Evolutionary conservation across 2,797 vertebrate genomes (phyloP), one percentile per base, ranked within the genome.

Genomic region (Discoglossus pictus): DNA sequence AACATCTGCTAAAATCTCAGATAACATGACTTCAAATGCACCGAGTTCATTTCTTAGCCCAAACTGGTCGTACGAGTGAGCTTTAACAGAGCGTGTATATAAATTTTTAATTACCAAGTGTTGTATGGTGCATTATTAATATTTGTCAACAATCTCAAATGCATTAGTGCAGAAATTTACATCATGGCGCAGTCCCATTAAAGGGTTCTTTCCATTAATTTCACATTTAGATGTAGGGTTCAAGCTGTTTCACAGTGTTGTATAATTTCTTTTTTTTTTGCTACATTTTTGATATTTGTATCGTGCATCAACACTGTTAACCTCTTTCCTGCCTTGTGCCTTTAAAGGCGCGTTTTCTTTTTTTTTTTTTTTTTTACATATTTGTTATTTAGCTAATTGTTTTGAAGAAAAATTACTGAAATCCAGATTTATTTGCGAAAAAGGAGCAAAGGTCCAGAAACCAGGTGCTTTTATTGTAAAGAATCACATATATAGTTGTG

Each of bases 31-130:
- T 87, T 84, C 82, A 82, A 82, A 87, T 86, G 86, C 4, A 83
- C 47, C 82, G 81, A 82, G 61, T 82, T 88, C 81, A 83, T 83
- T 82, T 77, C 80, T 59, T 81, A 80, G 75, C 74, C 77, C 83
- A 84, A 86, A 80, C 73, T 75, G 73, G 78, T 75, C 50, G 31
- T 82, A 63, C 82, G 76, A 80, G 80, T 84, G 75, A 85, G 76
- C 82, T 82, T 73, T 84, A 85, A 83, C 81, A 82, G 86, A 83
- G 64, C 66, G 76, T 80, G 80, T 79, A 83, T 88, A 89, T 90
- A 88, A 84, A 87, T 84, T 82, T 90, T 89, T 88, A 87, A 89
- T 89, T 86, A 85, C 65, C 81, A 88, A 81, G 76, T 82, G 76
- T 73, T 84, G 34, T 68, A 73, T 61, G 73, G 78, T 89, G 78